phyloP scores from a whole-genome alignment of 2,888 invertebrate species.

The Julus scanicus region DNA sequence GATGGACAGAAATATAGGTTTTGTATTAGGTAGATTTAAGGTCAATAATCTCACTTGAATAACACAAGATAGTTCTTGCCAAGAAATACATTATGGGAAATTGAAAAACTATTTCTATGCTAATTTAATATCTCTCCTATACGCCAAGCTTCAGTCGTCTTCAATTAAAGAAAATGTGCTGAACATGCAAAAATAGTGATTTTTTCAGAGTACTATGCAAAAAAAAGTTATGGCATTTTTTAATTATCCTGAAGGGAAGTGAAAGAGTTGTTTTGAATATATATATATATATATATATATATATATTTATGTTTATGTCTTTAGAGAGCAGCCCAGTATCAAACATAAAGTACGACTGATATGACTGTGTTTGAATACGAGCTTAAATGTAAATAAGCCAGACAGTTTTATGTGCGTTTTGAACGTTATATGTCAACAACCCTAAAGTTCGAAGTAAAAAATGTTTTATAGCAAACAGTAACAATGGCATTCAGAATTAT shows the following conservation, averaged over 20 bases:
- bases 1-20: too few species aligned
- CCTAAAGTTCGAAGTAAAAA: too few species aligned
- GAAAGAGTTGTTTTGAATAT: neutral
- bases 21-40: too few species aligned
- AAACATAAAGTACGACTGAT: too few species aligned
- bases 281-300: neutral
- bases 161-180: neutral
- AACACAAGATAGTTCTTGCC: neutral
- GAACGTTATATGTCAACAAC: too few species aligned
- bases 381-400: too few species aligned
- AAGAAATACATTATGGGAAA: neutral
- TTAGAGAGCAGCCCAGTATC: neutral
- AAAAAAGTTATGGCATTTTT: neutral
- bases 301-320: neutral
- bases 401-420: too few species aligned
- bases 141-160: neutral
- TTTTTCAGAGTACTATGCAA: neutral
- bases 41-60: neutral
- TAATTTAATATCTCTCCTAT: neutral
- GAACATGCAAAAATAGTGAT: neutral
- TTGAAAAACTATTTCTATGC: slow-evolving; percentile 8
- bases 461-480: too few species aligned
- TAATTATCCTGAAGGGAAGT: neutral
- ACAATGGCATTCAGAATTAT: too few species aligned
- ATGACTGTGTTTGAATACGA: too few species aligned